A percentile compares a stretch with the other conserved stretches of the same genome.
These are phyloP conservation scores for Altica lythri DNA, from an alignment of 2,888 invertebrate species.

Conservation along the genomic window DNA sequence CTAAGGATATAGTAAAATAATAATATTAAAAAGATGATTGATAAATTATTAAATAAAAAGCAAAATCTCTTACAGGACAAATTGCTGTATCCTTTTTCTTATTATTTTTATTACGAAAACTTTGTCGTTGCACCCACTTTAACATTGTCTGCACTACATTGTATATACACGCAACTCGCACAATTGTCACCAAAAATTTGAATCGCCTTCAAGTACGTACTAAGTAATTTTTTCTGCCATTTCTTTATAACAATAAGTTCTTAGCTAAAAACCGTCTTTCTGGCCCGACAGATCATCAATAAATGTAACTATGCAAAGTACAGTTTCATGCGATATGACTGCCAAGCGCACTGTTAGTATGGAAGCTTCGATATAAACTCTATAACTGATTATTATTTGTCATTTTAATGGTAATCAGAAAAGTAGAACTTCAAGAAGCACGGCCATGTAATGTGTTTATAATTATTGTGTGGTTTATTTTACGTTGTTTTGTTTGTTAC, in stretches of 20 bases:
- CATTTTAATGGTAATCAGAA: not conserved
- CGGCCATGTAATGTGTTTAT: not conserved
- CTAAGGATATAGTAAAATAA: too few relatives aligned
- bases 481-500: not conserved
- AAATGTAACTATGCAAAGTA: slow-evolving; percentile 39
- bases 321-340: slow-evolving; percentile 35
- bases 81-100: slow-evolving; percentile 35
- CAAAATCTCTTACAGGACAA: slow-evolving; percentile 40
- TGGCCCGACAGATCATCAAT: slow-evolving; percentile 39
- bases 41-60: too few relatives aligned
- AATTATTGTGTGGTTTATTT: slow-evolving; percentile 2
- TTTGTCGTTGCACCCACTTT: slow-evolving; percentile 55
- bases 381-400: not conserved
- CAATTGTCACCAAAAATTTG: slow-evolving; percentile 6
- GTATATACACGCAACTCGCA: slow-evolving; percentile 5
- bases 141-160: slow-evolving; percentile 45
- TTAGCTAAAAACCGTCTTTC: slow-evolving; percentile 30
- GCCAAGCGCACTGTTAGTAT: slow-evolving; percentile 18
- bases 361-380: slow-evolving; percentile 7
- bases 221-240: slow-evolving; percentile 23
- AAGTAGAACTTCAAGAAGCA: slow-evolving; percentile 3
- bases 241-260: slow-evolving; percentile 19
- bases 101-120: slow-evolving; percentile 40
- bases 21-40: too few relatives aligned
- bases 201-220: too few relatives aligned